These are phyloP conservation scores for Tachycineta bicolor DNA, from an alignment of 2,113 vertebrate species.

Conservation along the genomic window DNA sequence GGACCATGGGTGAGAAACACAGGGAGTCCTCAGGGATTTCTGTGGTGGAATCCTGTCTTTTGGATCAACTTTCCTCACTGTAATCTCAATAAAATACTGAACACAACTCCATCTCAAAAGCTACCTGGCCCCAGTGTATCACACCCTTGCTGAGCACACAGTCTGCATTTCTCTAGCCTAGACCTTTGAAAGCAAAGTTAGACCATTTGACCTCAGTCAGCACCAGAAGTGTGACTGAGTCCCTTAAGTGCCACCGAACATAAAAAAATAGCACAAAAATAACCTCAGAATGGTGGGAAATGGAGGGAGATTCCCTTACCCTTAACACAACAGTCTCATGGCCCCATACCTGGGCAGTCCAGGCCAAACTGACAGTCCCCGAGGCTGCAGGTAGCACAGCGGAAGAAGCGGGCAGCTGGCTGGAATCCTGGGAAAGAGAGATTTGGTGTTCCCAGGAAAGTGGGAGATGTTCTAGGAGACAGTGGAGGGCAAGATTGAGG, in stretches of 20 bases:
- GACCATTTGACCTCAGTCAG: background rate
- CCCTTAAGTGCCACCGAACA: background rate
- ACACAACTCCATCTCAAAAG: background rate
- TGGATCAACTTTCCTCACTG: background rate
- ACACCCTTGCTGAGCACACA: background rate
- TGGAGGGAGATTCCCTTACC: background rate
- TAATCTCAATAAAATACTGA: background rate
- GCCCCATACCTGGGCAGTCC: slow-evolving; percentile 46
- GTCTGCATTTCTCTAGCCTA: background rate
- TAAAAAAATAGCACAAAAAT: background rate
- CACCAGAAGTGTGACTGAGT: background rate
- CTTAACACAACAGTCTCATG: background rate
- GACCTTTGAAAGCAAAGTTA: background rate
- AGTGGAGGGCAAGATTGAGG: background rate
- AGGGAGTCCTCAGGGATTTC: background rate
- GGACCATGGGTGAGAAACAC: background rate
- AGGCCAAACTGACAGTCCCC: background rate
- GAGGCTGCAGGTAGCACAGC: background rate
- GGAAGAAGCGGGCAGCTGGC: background rate
- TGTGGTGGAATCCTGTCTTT: background rate
- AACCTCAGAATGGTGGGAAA: background rate
- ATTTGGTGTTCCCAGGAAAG: background rate
- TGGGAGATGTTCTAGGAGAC: background rate
- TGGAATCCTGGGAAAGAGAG: slow-evolving; percentile 14
- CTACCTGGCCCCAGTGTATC: background rate